These are phyloP conservation scores for Aselliscus stoliczkanus DNA, from an alignment of 2,797 vertebrate species.

Conservation along the genomic window DNA sequence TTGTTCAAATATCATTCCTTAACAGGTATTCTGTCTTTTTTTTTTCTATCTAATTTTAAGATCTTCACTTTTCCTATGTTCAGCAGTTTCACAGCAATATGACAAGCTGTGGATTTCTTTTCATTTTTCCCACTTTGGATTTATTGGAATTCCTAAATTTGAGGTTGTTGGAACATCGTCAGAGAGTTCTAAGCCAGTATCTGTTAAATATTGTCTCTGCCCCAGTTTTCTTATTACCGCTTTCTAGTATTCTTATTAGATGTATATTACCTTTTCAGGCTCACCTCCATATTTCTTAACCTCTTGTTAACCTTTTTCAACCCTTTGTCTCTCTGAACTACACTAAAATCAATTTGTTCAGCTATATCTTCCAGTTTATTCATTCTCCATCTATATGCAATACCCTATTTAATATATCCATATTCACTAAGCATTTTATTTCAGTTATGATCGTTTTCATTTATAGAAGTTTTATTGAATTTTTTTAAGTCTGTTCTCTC, in stretches of 20 bases:
- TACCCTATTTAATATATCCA: not conserved
- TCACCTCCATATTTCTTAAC: not conserved
- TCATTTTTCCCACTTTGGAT: not conserved
- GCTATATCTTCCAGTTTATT: not conserved
- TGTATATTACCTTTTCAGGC: not conserved
- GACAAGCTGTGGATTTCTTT: not conserved
- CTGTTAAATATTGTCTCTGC: not conserved
- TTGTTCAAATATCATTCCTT: not conserved
- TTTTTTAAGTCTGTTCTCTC: not conserved
- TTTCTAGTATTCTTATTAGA: not conserved
- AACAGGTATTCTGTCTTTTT: not conserved
- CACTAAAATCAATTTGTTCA: not conserved
- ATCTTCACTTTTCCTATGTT: not conserved
- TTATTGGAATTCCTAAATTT: not conserved
- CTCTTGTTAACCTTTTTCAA: not conserved
- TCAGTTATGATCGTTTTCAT: not conserved
- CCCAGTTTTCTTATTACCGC: not conserved
- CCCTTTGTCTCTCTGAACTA: not conserved
- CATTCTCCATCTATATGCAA: not conserved
- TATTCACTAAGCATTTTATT: not conserved
- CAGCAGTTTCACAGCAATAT: not conserved
- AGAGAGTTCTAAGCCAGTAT: not conserved
- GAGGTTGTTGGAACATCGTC: not conserved
- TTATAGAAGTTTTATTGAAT: not conserved
- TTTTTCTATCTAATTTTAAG: not conserved